phyloP scores from a whole-genome alignment of 1,140 invertebrate species.

The Apis laboriosa region DNA sequence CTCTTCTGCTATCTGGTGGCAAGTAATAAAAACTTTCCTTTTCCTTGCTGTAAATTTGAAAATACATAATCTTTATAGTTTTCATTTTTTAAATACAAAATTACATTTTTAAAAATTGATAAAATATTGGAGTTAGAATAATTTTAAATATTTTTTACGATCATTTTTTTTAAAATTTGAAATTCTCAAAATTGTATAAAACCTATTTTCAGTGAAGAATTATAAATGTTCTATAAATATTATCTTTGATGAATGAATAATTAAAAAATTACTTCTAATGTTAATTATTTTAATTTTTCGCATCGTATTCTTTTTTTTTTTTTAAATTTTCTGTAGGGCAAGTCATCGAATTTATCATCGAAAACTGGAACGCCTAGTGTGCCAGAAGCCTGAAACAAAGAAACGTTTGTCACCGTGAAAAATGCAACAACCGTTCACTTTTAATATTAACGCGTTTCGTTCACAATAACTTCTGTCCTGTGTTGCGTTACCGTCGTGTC shows the following conservation, averaged over 20 bases:
- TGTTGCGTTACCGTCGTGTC: constrained; percentile 33
- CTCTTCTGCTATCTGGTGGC: constrained; percentile 20
- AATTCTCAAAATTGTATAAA: background rate
- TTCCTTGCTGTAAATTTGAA: background rate
- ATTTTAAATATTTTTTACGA: background rate
- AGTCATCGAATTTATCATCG: background rate
- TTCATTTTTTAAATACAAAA: background rate
- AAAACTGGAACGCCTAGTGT: background rate
- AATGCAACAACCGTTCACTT: constrained; percentile 10
- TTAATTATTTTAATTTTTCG: background rate
- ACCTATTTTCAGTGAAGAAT: rapidly evolving
- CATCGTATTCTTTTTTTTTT: background rate
- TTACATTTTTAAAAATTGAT: rapidly evolving
- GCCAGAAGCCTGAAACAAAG: background rate
- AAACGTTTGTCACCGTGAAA: constrained; percentile 20
- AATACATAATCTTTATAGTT: background rate
- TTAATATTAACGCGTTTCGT: constrained; percentile 6
- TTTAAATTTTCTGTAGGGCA: background rate
- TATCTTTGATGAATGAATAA: no score
- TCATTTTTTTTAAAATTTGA: no score
- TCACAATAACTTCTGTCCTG: constrained; percentile 5
- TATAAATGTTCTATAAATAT: background rate
- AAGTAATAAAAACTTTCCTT: background rate
- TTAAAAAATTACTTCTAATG: background rate
- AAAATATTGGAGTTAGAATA: background rate